These are phyloP conservation scores for Kudoa iwatai DNA, from an alignment of 30 jellyfish, hydroid and myxozoan genomes.

Conservation along the genomic window DNA sequence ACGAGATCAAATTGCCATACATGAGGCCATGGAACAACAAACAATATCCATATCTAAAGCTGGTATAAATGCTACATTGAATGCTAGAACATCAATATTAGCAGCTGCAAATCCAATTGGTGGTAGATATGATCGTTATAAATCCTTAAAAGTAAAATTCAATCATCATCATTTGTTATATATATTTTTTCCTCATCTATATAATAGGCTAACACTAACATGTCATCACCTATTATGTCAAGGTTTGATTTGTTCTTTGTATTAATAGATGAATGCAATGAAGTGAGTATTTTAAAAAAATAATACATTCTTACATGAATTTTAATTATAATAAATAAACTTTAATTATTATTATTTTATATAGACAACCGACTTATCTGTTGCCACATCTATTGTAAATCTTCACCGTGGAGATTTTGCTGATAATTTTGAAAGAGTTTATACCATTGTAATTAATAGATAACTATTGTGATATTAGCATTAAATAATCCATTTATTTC, in stretches of 20 bases:
- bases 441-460: conserved; percentile 17
- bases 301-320: background rate
- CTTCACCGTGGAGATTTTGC: conserved; percentile 27
- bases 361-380: conserved; percentile 55
- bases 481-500: background rate
- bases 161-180: background rate
- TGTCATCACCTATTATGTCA: conserved; percentile 90
- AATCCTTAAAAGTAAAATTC: conserved; percentile 24
- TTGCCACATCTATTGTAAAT: conserved; percentile 60
- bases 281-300: conserved; percentile 3
- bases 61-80: conserved; percentile 92
- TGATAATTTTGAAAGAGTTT: conserved; percentile 30
- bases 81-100: conserved; percentile 80
- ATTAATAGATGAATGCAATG: conserved; percentile 90
- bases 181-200: background rate
- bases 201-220: conserved; percentile 25
- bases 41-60: conserved; percentile 92
- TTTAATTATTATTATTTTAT: background rate
- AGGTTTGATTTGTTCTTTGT: conserved; percentile 77
- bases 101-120: conserved; percentile 99
- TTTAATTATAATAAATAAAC: background rate
- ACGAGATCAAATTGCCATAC: conserved; percentile 91
- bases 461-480: too few species aligned
- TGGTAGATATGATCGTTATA: conserved; percentile 83
- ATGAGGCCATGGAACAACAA: conserved; percentile 99